These are phyloP conservation scores for Eurytoma adleriae DNA, from an alignment of 2,888 invertebrate genomes.

Conservation along the genomic window DNA sequence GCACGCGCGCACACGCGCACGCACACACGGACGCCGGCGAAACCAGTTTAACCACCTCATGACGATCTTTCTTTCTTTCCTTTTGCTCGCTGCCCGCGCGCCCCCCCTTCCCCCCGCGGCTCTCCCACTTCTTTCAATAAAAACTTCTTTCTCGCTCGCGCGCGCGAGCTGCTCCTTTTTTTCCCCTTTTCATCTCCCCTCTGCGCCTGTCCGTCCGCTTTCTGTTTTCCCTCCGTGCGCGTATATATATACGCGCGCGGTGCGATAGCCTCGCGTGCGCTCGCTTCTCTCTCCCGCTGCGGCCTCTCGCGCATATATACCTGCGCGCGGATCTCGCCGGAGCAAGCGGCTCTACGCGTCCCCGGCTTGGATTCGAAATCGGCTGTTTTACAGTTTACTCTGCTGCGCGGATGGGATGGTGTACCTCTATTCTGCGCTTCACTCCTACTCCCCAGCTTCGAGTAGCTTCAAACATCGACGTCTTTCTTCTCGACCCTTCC, in stretches of 20 bases:
- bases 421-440: conserved; percentile 20
- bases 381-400: conserved; percentile 28
- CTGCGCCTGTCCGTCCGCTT: not conserved
- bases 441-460: conserved; percentile 37
- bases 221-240: conserved; percentile 9
- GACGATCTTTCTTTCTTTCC: conserved; percentile 74
- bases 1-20: conserved; percentile 27
- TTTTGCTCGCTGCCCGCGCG: conserved; percentile 54
- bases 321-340: no score
- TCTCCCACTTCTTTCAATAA: conserved; percentile 52
- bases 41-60: conserved; percentile 76
- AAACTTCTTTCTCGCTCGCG: conserved; percentile 48
- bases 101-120: not conserved
- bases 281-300: not conserved
- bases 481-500: not conserved
- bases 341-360: conserved; percentile 19
- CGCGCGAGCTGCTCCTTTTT: conserved; percentile 33
- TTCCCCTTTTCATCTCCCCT: conserved; percentile 27
- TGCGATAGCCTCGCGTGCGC: not conserved
- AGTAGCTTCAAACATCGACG: conserved; percentile 25
- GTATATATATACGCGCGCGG: not conserved
- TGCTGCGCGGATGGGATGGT: conserved; percentile 3
- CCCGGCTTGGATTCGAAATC: conserved; percentile 30
- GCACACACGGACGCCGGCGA: conserved; percentile 66
- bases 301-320: conserved; percentile 1